Evolutionary conservation across 1,140 invertebrate species (phyloP).

Genomic region (Dreissena polymorpha): DNA sequence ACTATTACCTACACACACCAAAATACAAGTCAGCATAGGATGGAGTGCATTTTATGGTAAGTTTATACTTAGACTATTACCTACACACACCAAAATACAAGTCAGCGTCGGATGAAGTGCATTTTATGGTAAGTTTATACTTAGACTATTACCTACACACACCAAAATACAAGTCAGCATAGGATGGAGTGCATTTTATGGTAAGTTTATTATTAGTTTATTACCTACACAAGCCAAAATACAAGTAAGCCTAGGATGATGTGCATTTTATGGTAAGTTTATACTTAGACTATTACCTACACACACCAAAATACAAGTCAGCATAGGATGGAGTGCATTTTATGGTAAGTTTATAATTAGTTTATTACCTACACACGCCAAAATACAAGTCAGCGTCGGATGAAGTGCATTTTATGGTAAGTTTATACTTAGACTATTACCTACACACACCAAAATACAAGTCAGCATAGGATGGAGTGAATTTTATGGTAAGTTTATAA

Average conservation of each 20-base stretch:
- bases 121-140: constrained; percentile 81
- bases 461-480: constrained; percentile 83
- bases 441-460: constrained; percentile 88
- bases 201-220: constrained; percentile 41
- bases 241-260: constrained; percentile 83
- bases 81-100: constrained; percentile 88
- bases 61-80: neutral
- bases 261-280: constrained; percentile 83
- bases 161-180: constrained; percentile 87
- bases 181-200: constrained; percentile 85
- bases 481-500: constrained; percentile 81
- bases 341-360: constrained; percentile 72
- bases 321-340: constrained; percentile 84
- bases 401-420: constrained; percentile 84
- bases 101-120: constrained; percentile 83
- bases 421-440: neutral
- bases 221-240: constrained; percentile 87
- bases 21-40: constrained; percentile 86
- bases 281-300: constrained; percentile 74
- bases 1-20: constrained; percentile 83
- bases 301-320: constrained; percentile 88
- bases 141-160: constrained; percentile 81
- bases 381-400: constrained; percentile 86
- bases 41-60: constrained; percentile 84
- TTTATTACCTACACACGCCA: constrained; percentile 83